These are phyloP conservation scores for Drosophila nebulosa DNA, from an alignment of 1,140 invertebrate genomes.

Conservation along the genomic window DNA sequence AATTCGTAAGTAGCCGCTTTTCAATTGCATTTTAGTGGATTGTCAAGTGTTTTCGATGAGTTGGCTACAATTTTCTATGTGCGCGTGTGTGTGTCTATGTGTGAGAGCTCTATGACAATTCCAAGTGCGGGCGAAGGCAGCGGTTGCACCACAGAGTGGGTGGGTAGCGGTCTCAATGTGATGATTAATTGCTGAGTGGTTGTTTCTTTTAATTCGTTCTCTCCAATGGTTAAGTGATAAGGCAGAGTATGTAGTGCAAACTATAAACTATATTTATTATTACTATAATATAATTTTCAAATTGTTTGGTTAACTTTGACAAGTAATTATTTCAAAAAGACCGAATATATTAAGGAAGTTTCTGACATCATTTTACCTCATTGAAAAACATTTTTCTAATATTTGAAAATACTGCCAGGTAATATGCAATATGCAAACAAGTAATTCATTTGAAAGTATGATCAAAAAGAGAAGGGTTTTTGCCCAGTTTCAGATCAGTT, in stretches of 20 bases:
- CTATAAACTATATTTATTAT: too few relatives aligned
- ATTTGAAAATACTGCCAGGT: too few relatives aligned
- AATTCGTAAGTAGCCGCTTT: constrained; percentile 68
- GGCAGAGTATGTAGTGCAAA: neutral
- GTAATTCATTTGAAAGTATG: too few relatives aligned
- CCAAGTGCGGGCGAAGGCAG: neutral
- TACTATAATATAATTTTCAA: too few relatives aligned
- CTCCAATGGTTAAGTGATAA: constrained; percentile 59
- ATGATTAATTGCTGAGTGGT: constrained; percentile 1
- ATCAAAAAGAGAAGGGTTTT: too few relatives aligned
- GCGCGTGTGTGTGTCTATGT: neutral
- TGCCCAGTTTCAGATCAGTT: too few relatives aligned
- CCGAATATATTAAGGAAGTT: too few relatives aligned
- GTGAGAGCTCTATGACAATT: constrained; percentile 13
- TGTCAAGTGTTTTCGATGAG: constrained; percentile 54
- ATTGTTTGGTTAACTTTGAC: too few relatives aligned
- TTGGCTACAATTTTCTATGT: neutral
- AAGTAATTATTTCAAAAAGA: too few relatives aligned
- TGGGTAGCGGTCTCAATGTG: neutral
- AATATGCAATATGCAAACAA: too few relatives aligned
- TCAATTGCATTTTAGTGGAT: constrained; percentile 58
- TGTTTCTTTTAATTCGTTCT: neutral
- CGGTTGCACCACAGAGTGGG: neutral
- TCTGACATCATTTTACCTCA: too few relatives aligned
- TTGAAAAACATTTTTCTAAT: too few relatives aligned